A percentile compares a stretch with the other conserved stretches of the same genome.
phyloP scores from a whole-genome alignment of 1,140 invertebrate genomes.

The Aphelenchoides fujianensis region DNA sequence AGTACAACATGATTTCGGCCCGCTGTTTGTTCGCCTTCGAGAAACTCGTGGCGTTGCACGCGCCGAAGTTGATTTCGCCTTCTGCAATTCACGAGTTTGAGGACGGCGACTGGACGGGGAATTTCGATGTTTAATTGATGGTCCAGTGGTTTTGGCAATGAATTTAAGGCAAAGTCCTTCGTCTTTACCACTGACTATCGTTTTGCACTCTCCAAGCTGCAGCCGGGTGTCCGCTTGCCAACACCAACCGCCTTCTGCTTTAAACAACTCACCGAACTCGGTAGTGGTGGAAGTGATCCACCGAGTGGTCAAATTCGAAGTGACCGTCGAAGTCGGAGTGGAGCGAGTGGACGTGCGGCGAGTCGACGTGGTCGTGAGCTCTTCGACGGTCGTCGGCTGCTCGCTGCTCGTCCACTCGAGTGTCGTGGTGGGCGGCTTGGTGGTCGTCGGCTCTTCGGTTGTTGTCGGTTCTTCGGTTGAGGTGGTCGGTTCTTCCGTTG shows the following conservation, averaged over 20 bases:
- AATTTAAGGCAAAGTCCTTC: too few species aligned
- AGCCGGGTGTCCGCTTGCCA: too few species aligned
- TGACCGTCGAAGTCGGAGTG: not conserved
- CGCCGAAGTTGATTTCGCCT: slow-evolving; percentile 18
- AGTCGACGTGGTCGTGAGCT: not conserved
- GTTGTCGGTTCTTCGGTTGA: too few species aligned
- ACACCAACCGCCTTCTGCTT: not conserved
- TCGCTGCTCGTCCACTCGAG: too few species aligned
- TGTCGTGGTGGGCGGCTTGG: too few species aligned
- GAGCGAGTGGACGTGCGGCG: not conserved
- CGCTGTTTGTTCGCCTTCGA: slow-evolving; percentile 15
- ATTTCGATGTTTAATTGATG: too few species aligned
- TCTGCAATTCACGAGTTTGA: not conserved
- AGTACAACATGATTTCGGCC: slow-evolving; percentile 29
- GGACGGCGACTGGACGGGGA: too few species aligned
- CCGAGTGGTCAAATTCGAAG: not conserved
- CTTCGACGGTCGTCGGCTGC: too few species aligned
- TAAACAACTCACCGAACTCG: not conserved
- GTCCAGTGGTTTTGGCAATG: too few species aligned
- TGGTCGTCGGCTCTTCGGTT: too few species aligned
- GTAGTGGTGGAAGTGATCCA: not conserved
- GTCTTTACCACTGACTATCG: too few species aligned
- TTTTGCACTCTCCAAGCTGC: too few species aligned
- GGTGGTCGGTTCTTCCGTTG: slow-evolving; percentile 2
- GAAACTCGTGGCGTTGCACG: slow-evolving; percentile 27